phyloP scores from a whole-genome alignment of 2,797 vertebrate genomes.

The Sebastiscus tertius region DNA sequence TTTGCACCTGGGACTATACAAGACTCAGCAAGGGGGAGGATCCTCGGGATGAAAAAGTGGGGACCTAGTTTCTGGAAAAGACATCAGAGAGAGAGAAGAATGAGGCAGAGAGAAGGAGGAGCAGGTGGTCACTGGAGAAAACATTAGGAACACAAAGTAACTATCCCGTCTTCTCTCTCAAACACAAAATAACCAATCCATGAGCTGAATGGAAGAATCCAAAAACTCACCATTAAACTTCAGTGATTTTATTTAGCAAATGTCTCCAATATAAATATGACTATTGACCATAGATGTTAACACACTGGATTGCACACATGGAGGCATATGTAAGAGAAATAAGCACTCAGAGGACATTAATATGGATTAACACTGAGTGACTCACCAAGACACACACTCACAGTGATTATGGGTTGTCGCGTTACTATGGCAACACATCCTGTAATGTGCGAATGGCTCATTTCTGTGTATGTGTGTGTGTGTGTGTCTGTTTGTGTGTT shows the following conservation, averaged over 20 bases:
- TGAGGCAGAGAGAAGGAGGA: constrained; percentile 24
- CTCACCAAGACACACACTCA: constrained; percentile 58
- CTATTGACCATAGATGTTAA: background rate
- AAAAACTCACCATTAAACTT: background rate
- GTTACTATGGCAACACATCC: constrained; percentile 73
- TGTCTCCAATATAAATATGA: background rate
- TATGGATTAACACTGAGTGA: constrained; percentile 66
- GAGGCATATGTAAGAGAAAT: constrained; percentile 14
- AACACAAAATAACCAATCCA: background rate
- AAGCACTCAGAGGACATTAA: constrained; percentile 40
- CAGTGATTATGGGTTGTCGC: constrained; percentile 70
- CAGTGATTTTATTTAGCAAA: background rate
- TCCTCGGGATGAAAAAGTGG: constrained; percentile 20
- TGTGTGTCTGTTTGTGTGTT: constrained; percentile 34
- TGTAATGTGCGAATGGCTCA: constrained; percentile 45
- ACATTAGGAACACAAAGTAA: constrained; percentile 43
- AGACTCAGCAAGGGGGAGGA: constrained; percentile 33
- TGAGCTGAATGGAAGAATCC: background rate
- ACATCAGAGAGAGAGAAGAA: constrained; percentile 41
- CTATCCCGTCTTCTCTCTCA: background rate
- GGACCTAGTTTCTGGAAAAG: constrained; percentile 59
- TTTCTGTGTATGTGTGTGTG: constrained; percentile 33
- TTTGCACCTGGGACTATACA: constrained; percentile 32
- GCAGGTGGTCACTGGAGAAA: constrained; percentile 62
- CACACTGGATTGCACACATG: background rate